Evolutionary conservation across 2,797 vertebrate species (phyloP).

Genomic region (Taeniopygia guttata): DNA sequence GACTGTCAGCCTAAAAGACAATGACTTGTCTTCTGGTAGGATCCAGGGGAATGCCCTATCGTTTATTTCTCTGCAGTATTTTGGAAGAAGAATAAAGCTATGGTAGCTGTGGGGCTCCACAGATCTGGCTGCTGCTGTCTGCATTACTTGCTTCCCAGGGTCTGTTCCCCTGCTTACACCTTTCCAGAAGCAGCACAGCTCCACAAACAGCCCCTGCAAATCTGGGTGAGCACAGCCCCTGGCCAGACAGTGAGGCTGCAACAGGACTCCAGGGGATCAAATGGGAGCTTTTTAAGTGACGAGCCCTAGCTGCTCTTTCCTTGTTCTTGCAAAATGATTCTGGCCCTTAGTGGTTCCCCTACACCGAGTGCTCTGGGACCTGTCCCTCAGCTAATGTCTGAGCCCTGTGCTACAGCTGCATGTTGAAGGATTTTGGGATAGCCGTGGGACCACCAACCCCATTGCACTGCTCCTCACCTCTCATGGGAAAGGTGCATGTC

Average conservation of each 20-base stretch:
- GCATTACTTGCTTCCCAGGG: background rate
- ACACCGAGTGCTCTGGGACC: rapidly evolving
- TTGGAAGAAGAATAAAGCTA: conserved; percentile 14
- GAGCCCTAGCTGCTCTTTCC: background rate
- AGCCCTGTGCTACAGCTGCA: rapidly evolving
- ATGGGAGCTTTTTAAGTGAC: background rate
- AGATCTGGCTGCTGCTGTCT: background rate
- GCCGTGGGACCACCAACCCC: background rate
- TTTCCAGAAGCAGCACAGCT: background rate
- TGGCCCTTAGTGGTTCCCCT: background rate
- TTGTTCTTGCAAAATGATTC: background rate
- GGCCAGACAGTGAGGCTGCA: rapidly evolving
- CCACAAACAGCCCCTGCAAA: background rate
- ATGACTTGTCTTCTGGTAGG: background rate
- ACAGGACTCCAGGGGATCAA: background rate
- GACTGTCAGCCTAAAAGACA: conserved; percentile 10
- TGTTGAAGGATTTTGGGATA: background rate
- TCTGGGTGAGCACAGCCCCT: background rate
- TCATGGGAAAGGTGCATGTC: background rate
- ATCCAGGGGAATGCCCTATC: conserved; percentile 14
- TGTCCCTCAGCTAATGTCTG: background rate
- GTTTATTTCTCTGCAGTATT: conserved; percentile 2
- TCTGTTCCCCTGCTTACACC: background rate
- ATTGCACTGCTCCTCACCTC: background rate
- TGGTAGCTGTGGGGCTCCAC: background rate